Conservation (phyloP, 2,888 invertebrate species). For the Agrypnus murinus region DNA sequence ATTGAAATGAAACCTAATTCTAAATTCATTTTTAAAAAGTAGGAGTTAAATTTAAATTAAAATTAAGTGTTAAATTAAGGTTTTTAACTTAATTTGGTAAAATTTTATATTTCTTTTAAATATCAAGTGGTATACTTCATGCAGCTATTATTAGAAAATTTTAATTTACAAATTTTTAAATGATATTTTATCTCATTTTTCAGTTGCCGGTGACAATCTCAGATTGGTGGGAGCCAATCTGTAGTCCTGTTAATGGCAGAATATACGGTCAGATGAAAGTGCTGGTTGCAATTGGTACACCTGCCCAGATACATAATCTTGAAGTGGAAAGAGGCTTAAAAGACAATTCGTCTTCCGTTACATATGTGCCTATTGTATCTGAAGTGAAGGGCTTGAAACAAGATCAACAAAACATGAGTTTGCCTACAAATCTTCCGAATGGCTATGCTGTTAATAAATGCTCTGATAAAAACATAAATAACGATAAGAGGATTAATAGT, state of each 20-base stretch:
- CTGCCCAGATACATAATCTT: conserved; percentile 75
- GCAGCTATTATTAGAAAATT: no score
- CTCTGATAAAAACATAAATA: conserved; percentile 16
- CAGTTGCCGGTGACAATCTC: conserved; percentile 77
- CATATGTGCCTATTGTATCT: conserved; percentile 50
- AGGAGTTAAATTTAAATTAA: no score
- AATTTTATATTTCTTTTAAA: no score
- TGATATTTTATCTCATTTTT: no score
- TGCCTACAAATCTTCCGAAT: conserved; percentile 3
- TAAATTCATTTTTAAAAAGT: no score
- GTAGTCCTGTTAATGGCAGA: conserved; percentile 69
- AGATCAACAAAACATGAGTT: neutral
- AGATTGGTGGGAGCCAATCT: conserved; percentile 76
- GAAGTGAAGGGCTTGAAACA: conserved; percentile 5
- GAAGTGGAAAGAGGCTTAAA: conserved; percentile 70
- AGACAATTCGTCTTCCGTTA: conserved; percentile 62
- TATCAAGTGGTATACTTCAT: no score
- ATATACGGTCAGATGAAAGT: conserved; percentile 74
- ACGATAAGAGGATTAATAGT: neutral
- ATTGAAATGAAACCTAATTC: no score
- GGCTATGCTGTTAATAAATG: conserved; percentile 15
- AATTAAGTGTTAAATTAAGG: no score
- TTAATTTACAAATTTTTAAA: no score
- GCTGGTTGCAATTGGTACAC: conserved; percentile 76
- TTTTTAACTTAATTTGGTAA: no score